Conservation (phyloP, 2,888 invertebrate genomes). For the Julus scanicus region DNA sequence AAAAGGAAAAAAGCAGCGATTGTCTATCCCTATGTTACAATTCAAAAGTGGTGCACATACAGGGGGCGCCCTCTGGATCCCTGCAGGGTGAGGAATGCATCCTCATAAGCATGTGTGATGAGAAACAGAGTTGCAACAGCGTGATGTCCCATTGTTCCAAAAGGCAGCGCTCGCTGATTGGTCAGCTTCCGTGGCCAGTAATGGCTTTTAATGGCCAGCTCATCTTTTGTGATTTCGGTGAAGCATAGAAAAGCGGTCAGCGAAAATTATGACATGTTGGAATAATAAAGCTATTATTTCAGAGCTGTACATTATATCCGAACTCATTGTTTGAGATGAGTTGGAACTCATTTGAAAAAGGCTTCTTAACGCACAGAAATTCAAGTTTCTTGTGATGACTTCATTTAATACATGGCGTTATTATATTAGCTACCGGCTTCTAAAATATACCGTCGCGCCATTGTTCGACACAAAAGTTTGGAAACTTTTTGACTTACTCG, state of each 20-base stretch:
- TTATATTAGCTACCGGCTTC: neutral
- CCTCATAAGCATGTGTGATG: conserved; percentile 19
- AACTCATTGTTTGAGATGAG: conserved; percentile 38
- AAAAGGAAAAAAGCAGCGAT: neutral
- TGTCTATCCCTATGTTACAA: neutral
- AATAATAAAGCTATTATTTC: conserved; percentile 54
- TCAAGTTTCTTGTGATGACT: conserved; percentile 21
- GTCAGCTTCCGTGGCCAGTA: conserved; percentile 41
- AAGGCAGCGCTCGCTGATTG: neutral
- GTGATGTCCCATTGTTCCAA: conserved; percentile 34
- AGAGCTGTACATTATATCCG: conserved; percentile 44
- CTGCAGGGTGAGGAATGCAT: conserved; percentile 46
- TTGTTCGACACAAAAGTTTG: conserved; percentile 1
- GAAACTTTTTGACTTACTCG: neutral
- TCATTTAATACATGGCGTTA: conserved; percentile 43
- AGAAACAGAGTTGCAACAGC: conserved; percentile 38
- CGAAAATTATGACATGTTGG: conserved; percentile 52
- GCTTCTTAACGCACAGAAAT: conserved; percentile 3
- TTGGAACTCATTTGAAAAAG: conserved; percentile 49
- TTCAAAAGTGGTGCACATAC: conserved; percentile 23
- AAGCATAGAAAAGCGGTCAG: neutral
- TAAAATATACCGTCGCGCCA: neutral
- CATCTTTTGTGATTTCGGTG: conserved; percentile 17
- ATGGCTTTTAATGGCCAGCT: conserved; percentile 49
- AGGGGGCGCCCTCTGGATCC: conserved; percentile 17